These are phyloP conservation scores for Drosophila macrospina DNA, from an alignment of 2,888 invertebrate genomes.

Conservation along the genomic window DNA sequence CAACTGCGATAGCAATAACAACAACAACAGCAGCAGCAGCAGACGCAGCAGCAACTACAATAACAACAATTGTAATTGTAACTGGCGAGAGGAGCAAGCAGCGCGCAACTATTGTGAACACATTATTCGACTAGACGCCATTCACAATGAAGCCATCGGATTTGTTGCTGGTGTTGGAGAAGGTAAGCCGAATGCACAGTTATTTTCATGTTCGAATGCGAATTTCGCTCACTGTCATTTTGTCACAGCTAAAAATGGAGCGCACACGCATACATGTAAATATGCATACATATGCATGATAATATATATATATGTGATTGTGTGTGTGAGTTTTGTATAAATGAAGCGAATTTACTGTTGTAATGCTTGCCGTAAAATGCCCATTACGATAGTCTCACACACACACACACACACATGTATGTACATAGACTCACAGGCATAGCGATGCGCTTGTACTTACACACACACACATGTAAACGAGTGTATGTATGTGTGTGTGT, in stretches of 20 bases:
- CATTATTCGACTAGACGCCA: constrained; percentile 10
- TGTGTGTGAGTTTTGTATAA: constrained; percentile 20
- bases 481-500: constrained; percentile 24
- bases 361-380: constrained; percentile 69
- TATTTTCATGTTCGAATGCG: constrained; percentile 26
- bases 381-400: constrained; percentile 65
- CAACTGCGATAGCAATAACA: constrained; percentile 12
- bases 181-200: constrained; percentile 68
- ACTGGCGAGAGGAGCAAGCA: background rate
- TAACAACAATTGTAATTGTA: background rate
- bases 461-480: background rate
- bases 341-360: constrained; percentile 60
- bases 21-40: constrained; percentile 8
- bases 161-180: constrained; percentile 81
- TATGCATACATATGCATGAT: background rate
- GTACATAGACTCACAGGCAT: background rate
- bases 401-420: constrained; percentile 42
- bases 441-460: constrained; percentile 9
- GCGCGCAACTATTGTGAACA: constrained; percentile 11
- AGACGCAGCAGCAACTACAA: constrained; percentile 14
- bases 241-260: constrained; percentile 74
- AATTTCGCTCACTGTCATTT: constrained; percentile 42
- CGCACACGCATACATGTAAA: constrained; percentile 6
- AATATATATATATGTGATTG: background rate
- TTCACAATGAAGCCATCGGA: constrained; percentile 82